Conservation (phyloP, 2,113 vertebrate species). For the Probosciger aterrimus region DNA sequence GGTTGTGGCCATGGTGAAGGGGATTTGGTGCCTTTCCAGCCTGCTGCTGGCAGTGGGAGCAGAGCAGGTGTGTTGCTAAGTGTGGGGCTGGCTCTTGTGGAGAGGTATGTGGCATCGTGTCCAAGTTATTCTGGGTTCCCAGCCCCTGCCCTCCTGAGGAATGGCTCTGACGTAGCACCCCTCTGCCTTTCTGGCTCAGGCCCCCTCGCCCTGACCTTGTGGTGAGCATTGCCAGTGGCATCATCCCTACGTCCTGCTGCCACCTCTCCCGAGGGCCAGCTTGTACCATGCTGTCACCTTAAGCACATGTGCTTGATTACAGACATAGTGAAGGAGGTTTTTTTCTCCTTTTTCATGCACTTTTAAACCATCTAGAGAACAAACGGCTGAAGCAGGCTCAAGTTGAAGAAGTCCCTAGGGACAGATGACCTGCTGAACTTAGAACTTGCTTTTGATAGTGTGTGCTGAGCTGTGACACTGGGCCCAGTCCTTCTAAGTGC, state of each 20-base stretch:
- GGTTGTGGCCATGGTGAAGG: not conserved
- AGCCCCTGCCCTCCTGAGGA: not conserved
- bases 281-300: not conserved
- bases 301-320: not conserved
- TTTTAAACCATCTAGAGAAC: not conserved
- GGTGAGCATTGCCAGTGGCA: not conserved
- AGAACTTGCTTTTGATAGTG: not conserved
- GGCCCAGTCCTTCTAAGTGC: not conserved
- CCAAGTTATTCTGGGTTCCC: constrained; percentile 16
- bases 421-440: not conserved
- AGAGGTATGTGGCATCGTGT: not conserved
- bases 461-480: not conserved
- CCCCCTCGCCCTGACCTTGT: not conserved
- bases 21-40: constrained; percentile 18
- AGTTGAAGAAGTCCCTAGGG: not conserved
- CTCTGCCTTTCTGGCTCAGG: not conserved
- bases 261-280: not conserved
- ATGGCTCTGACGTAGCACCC: not conserved
- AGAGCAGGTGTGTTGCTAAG: constrained; percentile 53
- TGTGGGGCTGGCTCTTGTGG: not conserved
- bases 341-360: fast-evolving
- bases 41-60: not conserved
- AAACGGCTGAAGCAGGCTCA: not conserved
- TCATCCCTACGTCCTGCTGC: fast-evolving
- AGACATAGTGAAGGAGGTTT: not conserved